Evolutionary conservation across 2,113 vertebrate genomes (phyloP).

Genomic region (Vicugna pacos): DNA sequence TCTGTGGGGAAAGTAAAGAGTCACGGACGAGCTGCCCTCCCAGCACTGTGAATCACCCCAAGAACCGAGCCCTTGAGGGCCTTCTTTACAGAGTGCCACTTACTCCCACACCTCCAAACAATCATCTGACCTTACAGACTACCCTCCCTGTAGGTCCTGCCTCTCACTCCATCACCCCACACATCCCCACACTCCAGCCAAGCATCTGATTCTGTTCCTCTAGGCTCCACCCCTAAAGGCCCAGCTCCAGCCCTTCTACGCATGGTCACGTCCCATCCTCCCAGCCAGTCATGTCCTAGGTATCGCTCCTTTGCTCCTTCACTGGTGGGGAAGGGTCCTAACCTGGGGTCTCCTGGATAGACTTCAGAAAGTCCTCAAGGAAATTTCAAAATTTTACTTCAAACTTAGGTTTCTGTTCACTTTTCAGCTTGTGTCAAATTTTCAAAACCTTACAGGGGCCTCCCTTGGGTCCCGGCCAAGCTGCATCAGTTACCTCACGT

Average conservation of each 20-base stretch:
- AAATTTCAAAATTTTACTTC: not conserved
- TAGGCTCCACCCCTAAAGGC: not conserved
- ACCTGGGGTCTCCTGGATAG: not conserved
- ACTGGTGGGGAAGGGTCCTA: not conserved
- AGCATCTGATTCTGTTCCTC: not conserved
- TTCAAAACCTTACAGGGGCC: not conserved
- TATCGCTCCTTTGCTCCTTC: not conserved
- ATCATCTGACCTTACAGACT: not conserved
- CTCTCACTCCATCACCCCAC: not conserved
- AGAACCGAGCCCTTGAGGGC: not conserved
- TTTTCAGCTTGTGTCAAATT: not conserved
- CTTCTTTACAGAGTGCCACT: not conserved
- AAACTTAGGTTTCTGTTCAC: not conserved
- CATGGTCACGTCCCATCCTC: fast-evolving
- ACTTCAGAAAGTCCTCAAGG: not conserved
- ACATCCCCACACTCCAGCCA: not conserved
- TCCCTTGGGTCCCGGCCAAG: not conserved
- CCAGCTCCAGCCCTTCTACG: not conserved
- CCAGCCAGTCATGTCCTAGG: not conserved
- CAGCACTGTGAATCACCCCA: not conserved
- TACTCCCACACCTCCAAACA: not conserved
- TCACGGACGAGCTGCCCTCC: not conserved
- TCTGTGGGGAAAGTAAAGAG: constrained; percentile 87
- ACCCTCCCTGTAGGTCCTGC: not conserved
- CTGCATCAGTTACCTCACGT: too few species aligned